phyloP scores from a whole-genome alignment of 2,888 invertebrate species.

The Labia minor region DNA sequence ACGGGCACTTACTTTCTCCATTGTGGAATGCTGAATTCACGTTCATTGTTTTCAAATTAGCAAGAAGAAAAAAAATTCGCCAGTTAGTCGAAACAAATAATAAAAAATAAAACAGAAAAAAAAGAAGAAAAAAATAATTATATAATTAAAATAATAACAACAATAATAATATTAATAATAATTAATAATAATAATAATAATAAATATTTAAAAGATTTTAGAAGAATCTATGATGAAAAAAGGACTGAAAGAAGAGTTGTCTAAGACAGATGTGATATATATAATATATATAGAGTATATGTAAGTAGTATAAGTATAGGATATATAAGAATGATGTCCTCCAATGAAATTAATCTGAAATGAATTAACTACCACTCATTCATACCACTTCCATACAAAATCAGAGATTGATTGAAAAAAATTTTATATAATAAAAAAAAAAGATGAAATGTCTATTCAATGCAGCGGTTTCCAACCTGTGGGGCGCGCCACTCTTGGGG shows the following conservation, averaged over 20 bases:
- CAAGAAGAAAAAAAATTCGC: slow-evolving; percentile 23
- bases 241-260: slow-evolving; percentile 33
- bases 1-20: slow-evolving; percentile 43
- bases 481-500: too few relatives aligned
- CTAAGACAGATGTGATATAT: too few relatives aligned
- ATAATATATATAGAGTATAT: too few relatives aligned
- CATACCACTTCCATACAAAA: too few relatives aligned
- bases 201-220: neutral
- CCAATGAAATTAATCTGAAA: too few relatives aligned
- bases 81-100: slow-evolving; percentile 23
- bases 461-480: too few relatives aligned
- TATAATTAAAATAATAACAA: slow-evolving; percentile 13
- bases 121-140: slow-evolving; percentile 21
- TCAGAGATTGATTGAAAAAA: too few relatives aligned
- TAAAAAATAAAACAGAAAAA: slow-evolving; percentile 17
- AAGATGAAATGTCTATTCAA: too few relatives aligned
- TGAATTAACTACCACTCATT: too few relatives aligned
- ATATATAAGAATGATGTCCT: too few relatives aligned
- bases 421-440: too few relatives aligned
- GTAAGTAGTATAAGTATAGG: too few relatives aligned
- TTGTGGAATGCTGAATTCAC: slow-evolving; percentile 39
- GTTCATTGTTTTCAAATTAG: slow-evolving; percentile 16
- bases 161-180: neutral
- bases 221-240: slow-evolving; percentile 25
- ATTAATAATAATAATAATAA: neutral